These are phyloP conservation scores for Xiphophorus hellerii DNA, from an alignment of 2,113 vertebrate species.

Conservation along the genomic window DNA sequence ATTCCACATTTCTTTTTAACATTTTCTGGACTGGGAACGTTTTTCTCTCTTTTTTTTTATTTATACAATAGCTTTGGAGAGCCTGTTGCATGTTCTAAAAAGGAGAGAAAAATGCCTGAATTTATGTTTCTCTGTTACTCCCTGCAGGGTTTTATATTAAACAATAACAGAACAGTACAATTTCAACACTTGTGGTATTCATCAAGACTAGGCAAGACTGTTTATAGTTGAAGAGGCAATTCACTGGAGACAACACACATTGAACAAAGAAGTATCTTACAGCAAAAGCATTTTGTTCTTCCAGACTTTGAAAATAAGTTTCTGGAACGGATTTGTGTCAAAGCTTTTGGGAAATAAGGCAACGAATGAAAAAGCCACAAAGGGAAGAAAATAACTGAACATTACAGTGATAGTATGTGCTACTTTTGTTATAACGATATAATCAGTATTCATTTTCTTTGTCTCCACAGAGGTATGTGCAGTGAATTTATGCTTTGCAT, in stretches of 20 bases:
- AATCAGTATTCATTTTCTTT: background rate
- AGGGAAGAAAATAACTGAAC: conserved; percentile 7
- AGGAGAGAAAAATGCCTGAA: conserved; percentile 51
- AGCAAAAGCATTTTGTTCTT: conserved; percentile 35
- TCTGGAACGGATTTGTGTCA: conserved; percentile 39
- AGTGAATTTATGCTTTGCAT: conserved; percentile 10
- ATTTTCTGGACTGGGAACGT: background rate
- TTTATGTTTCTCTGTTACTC: conserved; percentile 59
- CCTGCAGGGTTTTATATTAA: conserved; percentile 44
- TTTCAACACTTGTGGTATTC: conserved; percentile 42
- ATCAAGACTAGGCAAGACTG: conserved; percentile 59
- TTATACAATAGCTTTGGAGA: conserved; percentile 13
- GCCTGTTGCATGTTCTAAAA: conserved; percentile 35
- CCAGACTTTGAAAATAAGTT: conserved; percentile 29
- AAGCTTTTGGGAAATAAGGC: conserved; percentile 18
- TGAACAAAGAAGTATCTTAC: conserved; percentile 37
- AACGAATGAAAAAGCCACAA: conserved; percentile 28
- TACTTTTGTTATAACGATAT: conserved; percentile 22
- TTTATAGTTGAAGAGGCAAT: conserved; percentile 57
- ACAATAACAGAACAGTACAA: conserved; percentile 31
- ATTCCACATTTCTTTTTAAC: background rate
- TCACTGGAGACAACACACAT: conserved; percentile 34
- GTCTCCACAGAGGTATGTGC: conserved; percentile 20
- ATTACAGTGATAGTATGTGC: conserved; percentile 9
- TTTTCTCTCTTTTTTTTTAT: background rate